phyloP scores from a whole-genome alignment of 2,797 vertebrate genomes.

The Phoeniculus purpureus region DNA sequence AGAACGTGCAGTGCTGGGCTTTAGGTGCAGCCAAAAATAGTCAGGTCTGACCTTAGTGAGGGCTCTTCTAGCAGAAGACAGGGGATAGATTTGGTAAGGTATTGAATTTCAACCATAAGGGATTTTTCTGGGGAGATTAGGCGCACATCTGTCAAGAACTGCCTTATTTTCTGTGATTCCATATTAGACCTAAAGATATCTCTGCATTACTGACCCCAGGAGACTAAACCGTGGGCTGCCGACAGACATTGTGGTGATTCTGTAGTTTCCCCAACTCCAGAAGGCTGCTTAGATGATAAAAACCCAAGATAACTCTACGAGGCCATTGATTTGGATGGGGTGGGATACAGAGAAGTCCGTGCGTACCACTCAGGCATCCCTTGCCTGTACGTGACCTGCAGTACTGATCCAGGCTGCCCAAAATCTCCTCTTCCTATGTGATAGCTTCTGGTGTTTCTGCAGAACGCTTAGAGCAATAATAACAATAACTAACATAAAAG shows the following conservation, averaged over 20 bases:
- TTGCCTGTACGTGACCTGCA: not conserved
- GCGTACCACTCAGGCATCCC: not conserved
- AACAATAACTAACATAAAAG: not conserved
- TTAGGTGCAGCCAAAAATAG: not conserved
- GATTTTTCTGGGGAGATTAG: not conserved
- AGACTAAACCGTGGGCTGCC: not conserved
- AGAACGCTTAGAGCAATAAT: not conserved
- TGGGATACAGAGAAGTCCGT: not conserved
- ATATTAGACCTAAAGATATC: not conserved
- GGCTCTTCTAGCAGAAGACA: not conserved
- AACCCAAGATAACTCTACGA: not conserved
- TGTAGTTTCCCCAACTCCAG: not conserved
- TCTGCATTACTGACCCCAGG: not conserved
- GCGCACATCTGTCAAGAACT: not conserved
- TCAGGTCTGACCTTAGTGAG: not conserved
- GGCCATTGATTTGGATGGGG: not conserved
- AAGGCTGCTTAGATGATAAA: not conserved
- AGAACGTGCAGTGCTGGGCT: not conserved
- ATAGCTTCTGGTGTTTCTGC: not conserved
- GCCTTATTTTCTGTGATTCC: not conserved
- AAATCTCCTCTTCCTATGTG: not conserved
- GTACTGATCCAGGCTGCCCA: not conserved
- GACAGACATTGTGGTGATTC: not conserved
- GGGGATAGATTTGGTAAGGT: not conserved
- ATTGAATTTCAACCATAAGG: fast-evolving